Base-by-base conservation (phyloP, 2,113 vertebrate species). In the Alectura lathami region DNA sequence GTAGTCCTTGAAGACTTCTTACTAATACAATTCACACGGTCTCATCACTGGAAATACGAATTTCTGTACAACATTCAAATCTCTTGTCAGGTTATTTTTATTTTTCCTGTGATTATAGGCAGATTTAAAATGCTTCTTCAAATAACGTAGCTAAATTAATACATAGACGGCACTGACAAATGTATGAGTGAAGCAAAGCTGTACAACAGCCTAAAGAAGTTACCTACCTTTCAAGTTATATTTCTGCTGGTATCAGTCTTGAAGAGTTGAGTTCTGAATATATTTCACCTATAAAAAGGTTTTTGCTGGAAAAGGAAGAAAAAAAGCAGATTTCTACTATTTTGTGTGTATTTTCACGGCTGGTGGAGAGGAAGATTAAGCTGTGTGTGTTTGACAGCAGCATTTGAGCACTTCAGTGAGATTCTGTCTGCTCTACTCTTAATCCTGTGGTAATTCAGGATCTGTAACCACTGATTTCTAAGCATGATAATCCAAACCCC, bases 371-470 rank as follows among this genome's bases (percentile, higher is more conserved):
- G 34, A 51, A 67, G 51, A 81, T 91, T 85, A 78, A 88, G 38
- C 42, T 59, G 9, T 17, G 26, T 59, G 34, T 75, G 48, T 83
- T 87, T 76, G 57, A 70, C 66, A 88, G 56, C 38, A 83, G 48
- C 48, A 23, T 56, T 94, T 83, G 67, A 85, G 72, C 23, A 23
- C 22, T 73, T 48, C 12, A 76, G 36, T 72, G 79, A 74, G 86
- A 90, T 80, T 83, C 32, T 89, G 30, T 63, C 45, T 79, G 45
- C 40, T 60, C 40, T 91, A 47, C 38, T 51, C 27, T 86, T 92
- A 92, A 93, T 95, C 59, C 59, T 73, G 17, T 82, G 45, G 34
- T 92, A 76, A 92, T 62, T 95, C 42, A 9, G 34, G 27, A 64
- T 93, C 45, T 26, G 93, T 92, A 94, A 45, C 48, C 57, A 83